Percentiles rank a stretch among this genome's conserved stretches.
phyloP scores from a whole-genome alignment of 1,140 invertebrate genomes.

The Phortica variegata region DNA sequence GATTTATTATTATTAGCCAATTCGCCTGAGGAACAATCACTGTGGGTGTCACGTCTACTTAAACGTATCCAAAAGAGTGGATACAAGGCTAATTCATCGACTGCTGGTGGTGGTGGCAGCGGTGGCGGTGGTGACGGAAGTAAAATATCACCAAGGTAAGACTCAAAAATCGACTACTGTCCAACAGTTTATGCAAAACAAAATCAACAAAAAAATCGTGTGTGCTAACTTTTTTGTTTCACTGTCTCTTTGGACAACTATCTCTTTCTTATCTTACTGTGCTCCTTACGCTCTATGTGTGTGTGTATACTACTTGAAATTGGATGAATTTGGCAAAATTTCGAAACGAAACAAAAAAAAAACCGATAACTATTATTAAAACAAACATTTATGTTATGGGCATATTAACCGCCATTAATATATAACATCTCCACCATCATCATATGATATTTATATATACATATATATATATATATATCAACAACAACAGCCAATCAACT shows the following conservation, averaged over 20 bases:
- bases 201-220: too few species aligned
- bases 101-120: too few species aligned
- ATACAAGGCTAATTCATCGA: slow-evolving; percentile 78
- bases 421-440: not conserved
- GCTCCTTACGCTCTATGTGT: too few species aligned
- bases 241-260: too few species aligned
- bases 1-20: slow-evolving; percentile 86
- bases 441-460: not conserved
- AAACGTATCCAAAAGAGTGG: slow-evolving; percentile 93
- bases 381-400: too few species aligned
- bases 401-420: too few species aligned
- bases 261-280: too few species aligned
- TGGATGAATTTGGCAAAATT: too few species aligned
- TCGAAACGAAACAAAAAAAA: too few species aligned
- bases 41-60: slow-evolving; percentile 86
- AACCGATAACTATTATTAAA: not conserved
- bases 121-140: slow-evolving; percentile 64
- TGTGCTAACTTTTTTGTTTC: too few species aligned
- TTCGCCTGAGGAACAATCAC: slow-evolving; percentile 83
- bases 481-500: slow-evolving; percentile 62
- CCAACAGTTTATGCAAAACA: not conserved
- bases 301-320: too few species aligned
- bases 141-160: slow-evolving; percentile 69
- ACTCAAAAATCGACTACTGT: slow-evolving; percentile 16
- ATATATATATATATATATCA: slow-evolving; percentile 1